Evolutionary conservation across 2,888 invertebrate genomes (phyloP).

Genomic region (Tigriopus californicus): DNA sequence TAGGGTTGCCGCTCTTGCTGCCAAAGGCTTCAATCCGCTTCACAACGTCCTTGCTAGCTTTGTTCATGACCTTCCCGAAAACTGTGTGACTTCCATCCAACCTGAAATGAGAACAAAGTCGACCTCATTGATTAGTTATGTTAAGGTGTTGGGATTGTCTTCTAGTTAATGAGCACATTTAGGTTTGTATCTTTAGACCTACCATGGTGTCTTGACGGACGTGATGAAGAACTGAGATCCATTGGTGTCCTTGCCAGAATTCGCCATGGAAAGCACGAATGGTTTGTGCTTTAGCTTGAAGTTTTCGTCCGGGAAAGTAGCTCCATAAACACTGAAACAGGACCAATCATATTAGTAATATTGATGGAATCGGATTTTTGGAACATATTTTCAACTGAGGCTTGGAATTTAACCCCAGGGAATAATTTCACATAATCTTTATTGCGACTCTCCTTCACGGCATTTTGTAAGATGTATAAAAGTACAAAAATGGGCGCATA

Average conservation of each 20-base stretch:
- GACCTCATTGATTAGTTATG: no score
- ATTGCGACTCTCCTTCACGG: no score
- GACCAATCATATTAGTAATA: background rate
- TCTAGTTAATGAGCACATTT: no score
- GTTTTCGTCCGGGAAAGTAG: slow-evolving; percentile 82
- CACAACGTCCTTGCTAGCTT: slow-evolving; percentile 4
- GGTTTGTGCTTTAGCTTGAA: slow-evolving; percentile 91
- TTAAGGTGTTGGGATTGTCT: no score
- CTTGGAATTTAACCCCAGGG: no score
- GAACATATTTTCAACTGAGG: no score
- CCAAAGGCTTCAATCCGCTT: slow-evolving; percentile 1
- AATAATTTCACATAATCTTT: no score
- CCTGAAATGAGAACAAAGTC: no score
- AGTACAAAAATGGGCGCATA: no score
- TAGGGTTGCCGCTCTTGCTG: background rate
- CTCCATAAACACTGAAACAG: slow-evolving; percentile 66
- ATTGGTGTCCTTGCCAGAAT: slow-evolving; percentile 89
- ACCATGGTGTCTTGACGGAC: slow-evolving; percentile 37
- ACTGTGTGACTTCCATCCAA: slow-evolving; percentile 88
- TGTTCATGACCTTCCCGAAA: slow-evolving; percentile 69
- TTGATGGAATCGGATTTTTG: no score
- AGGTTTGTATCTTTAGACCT: no score
- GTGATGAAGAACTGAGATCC: slow-evolving; percentile 97
- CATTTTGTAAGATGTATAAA: no score
- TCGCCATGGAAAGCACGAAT: slow-evolving; percentile 88